Evolutionary conservation across 2,113 vertebrate genomes (phyloP).

Genomic region (Callopanchax toddi): DNA sequence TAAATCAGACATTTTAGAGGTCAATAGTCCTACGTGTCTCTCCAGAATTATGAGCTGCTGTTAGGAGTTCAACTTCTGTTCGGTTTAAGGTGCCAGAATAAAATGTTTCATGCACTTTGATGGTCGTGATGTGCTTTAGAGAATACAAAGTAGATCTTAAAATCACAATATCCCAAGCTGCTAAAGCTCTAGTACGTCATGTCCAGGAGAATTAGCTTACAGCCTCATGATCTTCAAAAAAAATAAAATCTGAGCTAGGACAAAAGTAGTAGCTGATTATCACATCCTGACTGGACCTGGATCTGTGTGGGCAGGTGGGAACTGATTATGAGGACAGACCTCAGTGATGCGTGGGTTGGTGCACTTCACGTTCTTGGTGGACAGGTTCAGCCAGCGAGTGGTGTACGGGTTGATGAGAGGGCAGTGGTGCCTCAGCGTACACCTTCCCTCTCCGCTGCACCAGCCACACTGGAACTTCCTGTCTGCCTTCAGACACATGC

Average conservation of each 20-base stretch:
- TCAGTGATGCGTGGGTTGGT: slow-evolving; percentile 97
- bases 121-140: not conserved
- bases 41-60: slow-evolving; percentile 5
- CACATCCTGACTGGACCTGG: slow-evolving; percentile 20
- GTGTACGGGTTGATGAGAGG: slow-evolving; percentile 74
- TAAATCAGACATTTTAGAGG: slow-evolving; percentile 20
- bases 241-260: not conserved
- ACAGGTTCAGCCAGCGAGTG: slow-evolving; percentile 93
- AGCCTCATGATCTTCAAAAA: not conserved
- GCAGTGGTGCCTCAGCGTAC: slow-evolving; percentile 89
- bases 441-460: slow-evolving; percentile 89
- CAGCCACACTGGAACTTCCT: slow-evolving; percentile 96
- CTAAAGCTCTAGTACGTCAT: not conserved
- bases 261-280: slow-evolving; percentile 5
- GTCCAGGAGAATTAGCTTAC: not conserved
- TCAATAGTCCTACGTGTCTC: slow-evolving; percentile 2
- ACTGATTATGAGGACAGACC: slow-evolving; percentile 78
- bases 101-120: not conserved
- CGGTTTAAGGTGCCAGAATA: slow-evolving; percentile 6
- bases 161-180: slow-evolving; percentile 3
- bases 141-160: slow-evolving; percentile 3
- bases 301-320: slow-evolving; percentile 23
- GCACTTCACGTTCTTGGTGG: slow-evolving; percentile 92
- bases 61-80: not conserved
- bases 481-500: slow-evolving; percentile 93